Evolutionary conservation across 1,140 invertebrate genomes (phyloP).

Genomic region (Araneus ventricosus): DNA sequence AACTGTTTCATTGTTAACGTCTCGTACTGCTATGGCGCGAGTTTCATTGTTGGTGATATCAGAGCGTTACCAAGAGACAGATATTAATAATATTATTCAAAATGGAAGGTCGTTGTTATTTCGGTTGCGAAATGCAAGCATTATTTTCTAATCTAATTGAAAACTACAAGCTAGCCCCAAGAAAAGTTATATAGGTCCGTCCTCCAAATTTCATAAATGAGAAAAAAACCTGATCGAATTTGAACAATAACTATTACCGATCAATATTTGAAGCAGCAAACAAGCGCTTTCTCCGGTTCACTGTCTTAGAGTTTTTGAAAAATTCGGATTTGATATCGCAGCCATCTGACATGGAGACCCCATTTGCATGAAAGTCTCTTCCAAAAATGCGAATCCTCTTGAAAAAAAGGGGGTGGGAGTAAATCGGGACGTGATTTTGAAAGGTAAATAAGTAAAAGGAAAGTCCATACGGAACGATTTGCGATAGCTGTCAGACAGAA

Average conservation of each 20-base stretch:
- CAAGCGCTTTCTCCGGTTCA: neutral
- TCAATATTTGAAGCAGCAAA: neutral
- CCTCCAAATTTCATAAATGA: no score
- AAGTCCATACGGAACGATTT: constrained; percentile 5
- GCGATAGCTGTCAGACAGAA: neutral
- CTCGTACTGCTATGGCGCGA: no score
- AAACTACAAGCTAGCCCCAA: no score
- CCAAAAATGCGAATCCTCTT: neutral
- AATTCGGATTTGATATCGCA: neutral
- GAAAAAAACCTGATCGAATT: no score
- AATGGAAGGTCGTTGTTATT: no score
- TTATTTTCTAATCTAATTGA: no score
- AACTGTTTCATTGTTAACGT: no score
- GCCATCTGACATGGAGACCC: neutral
- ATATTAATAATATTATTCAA: no score
- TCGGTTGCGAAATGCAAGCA: no score
- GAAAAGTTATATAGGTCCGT: no score
- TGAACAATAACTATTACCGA: neutral
- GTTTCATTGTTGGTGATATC: no score
- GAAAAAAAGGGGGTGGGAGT: neutral
- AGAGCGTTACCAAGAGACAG: no score
- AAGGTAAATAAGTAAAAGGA: neutral
- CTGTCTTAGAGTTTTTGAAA: neutral
- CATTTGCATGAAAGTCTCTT: constrained; percentile 4
- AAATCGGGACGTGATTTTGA: constrained; percentile 9